Base-by-base conservation (phyloP, 1,140 invertebrate genomes). In the Brachionus rubens region DNA sequence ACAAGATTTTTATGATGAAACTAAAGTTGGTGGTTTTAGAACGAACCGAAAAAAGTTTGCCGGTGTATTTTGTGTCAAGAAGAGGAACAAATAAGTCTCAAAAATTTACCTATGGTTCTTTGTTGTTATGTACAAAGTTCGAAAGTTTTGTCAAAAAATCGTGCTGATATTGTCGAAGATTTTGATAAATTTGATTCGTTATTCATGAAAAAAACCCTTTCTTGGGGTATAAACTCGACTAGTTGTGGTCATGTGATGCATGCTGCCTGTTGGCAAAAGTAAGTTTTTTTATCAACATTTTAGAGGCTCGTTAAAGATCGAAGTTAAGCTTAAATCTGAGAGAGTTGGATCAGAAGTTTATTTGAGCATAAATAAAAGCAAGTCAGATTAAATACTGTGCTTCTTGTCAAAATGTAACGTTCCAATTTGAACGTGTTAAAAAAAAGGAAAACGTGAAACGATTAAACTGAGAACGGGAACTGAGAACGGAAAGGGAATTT, bases 211-310 rank as follows among this genome's bases (percentile, higher is more conserved):
- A 84, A 89, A 10, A 90, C 90, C 78, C 83, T 95, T 21, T 88
- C 88, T 14, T 88, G 89, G 24, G 92, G 91, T 19, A 89, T 92
- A 10, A 90, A 96, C 81, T 91, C 92, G 4, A 92, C 91, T 78
- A 94, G 92, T 14, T 99, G 96, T 86, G 94, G 96, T 3, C 96
- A 99, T 84, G 91, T 94, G 1, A 97, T 99, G 92, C 96, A 99
- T 85, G 89, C 90, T 75, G 86, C 88, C 77, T 99, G 96, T 85
- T 98, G 94, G 92, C 88, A 91, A 80, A 91, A 91, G 83, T 87
- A 36, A n/a, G n/a, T n/a, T n/a, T n/a, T n/a, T n/a, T n/a, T n/a
- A n/a, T n/a, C 19, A 28, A 26, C n/a, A n/a, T n/a, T n/a, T n/a
- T n/a, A n/a, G n/a, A n/a, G n/a, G n/a, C n/a, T n/a, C n/a, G n/a